These are phyloP conservation scores for Decapterus maruadsi DNA, from an alignment of 2,797 vertebrate species.

Conservation along the genomic window DNA sequence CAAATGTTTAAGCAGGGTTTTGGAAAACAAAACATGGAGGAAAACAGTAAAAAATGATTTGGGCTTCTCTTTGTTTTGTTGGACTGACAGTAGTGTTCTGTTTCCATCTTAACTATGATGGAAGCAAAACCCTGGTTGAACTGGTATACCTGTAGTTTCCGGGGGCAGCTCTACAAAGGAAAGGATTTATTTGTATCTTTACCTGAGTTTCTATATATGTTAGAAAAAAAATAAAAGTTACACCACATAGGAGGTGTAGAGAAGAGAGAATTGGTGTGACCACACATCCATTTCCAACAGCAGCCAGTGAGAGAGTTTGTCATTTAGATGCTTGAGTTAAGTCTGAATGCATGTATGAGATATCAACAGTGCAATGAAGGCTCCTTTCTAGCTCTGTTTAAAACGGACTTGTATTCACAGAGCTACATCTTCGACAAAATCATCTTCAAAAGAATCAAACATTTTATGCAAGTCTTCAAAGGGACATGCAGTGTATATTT, in stretches of 20 bases:
- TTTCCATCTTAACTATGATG: too few species aligned
- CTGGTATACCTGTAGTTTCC: too few species aligned
- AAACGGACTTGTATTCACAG: not conserved
- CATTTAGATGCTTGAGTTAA: constrained; percentile 1
- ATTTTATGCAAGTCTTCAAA: constrained; percentile 42
- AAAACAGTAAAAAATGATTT: not conserved
- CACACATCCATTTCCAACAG: constrained; percentile 7
- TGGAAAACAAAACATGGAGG: not conserved
- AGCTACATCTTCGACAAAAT: constrained; percentile 18
- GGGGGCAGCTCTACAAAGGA: too few species aligned
- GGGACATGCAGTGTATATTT: constrained; percentile 45
- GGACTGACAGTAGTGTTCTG: not conserved
- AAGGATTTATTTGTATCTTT: not conserved
- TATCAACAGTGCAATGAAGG: not conserved
- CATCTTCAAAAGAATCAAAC: constrained; percentile 34
- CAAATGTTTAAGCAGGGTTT: not conserved
- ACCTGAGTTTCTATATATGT: not conserved
- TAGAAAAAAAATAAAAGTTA: not conserved
- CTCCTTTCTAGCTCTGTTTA: not conserved
- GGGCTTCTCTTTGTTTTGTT: not conserved
- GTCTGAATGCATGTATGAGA: not conserved
- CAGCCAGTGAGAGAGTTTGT: not conserved
- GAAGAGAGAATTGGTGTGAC: not conserved
- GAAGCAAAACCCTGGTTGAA: too few species aligned
- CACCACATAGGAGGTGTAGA: not conserved